Evolutionary conservation across 2,888 invertebrate genomes (phyloP).

Genomic region (Noctuana brunneofusca): DNA sequence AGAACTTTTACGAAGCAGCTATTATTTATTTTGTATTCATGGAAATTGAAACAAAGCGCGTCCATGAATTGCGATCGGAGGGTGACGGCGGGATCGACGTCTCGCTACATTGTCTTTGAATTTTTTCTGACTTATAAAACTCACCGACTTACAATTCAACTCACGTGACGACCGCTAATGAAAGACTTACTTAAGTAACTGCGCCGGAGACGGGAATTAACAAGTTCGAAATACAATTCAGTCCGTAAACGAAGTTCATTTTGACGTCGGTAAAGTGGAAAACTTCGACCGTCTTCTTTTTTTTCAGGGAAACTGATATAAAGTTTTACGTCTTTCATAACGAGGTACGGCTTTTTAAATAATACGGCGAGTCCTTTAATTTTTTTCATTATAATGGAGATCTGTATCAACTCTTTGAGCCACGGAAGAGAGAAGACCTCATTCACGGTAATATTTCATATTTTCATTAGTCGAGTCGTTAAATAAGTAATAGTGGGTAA

Average conservation of each 20-base stretch:
- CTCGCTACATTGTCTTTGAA: constrained; percentile 58
- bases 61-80: constrained; percentile 24
- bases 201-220: constrained; percentile 73
- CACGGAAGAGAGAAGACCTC: constrained; percentile 22
- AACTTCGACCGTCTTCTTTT: constrained; percentile 66
- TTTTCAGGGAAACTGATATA: constrained; percentile 58
- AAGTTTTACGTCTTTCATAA: constrained; percentile 68
- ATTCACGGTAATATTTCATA: constrained; percentile 48
- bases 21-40: constrained; percentile 34
- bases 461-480: constrained; percentile 64
- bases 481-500: constrained; percentile 64
- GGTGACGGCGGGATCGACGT: constrained; percentile 15
- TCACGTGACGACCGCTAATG: constrained; percentile 78
- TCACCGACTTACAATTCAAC: constrained; percentile 63
- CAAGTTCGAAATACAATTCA: constrained; percentile 80
- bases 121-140: constrained; percentile 64
- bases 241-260: constrained; percentile 74
- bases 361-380: constrained; percentile 29
- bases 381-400: constrained; percentile 27
- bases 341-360: constrained; percentile 53
- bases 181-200: constrained; percentile 78
- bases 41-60: constrained; percentile 33
- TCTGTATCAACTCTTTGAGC: constrained; percentile 24
- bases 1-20: constrained; percentile 27
- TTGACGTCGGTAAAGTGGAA: constrained; percentile 75